Base-by-base conservation (phyloP, 1,140 invertebrate species). In the Panulirus ornatus region DNA sequence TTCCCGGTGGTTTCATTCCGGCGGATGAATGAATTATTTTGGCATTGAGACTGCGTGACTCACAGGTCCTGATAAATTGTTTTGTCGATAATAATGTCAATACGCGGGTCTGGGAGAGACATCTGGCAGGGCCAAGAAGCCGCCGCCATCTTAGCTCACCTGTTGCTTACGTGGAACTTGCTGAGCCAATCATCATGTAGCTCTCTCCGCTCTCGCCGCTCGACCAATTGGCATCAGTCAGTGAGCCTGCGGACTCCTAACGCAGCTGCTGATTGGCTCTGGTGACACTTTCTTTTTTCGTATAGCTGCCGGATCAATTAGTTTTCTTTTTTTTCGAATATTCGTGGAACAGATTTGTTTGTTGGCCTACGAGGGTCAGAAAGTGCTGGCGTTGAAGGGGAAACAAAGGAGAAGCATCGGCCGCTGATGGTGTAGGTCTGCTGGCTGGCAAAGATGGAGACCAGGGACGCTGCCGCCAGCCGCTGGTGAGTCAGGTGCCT, bases 81-180 rank as follows among this genome's bases (percentile, higher is more conserved):
- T n/a, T 73, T 51, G 79, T 66, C 58, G 87, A 89, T 82, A 82
- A 54, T 38, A 42, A 63, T 6, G 34, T 34, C 81, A 36, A 51
- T 30, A 34, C 11, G 22, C 42, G 40, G 42, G 34, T 8, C 51
- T 40, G n/a, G 30, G 78, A 79, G 44, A 84, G 51, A 84, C 88
- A 84, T 90, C 88, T 90, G 88, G 88, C 88, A 84, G 70, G 88
- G 40, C 54, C 40, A 76, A 81, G 87, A 44, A 70, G 86, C 73
- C 30, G 71, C 91, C 88, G 91, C 91, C 91, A 92, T 92, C 88
- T 92, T 92, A 82, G 76, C 81, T 92, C 91, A 92, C 91, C 91
- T 92, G 91, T 92, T 92, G 91, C 91, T 92, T 92, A 92, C 91
- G 91, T 92, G 91, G 83, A 87, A 70, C 82, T 85, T 88, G 78